phyloP scores from a whole-genome alignment of 2,113 vertebrate genomes.

The Columba livia region DNA sequence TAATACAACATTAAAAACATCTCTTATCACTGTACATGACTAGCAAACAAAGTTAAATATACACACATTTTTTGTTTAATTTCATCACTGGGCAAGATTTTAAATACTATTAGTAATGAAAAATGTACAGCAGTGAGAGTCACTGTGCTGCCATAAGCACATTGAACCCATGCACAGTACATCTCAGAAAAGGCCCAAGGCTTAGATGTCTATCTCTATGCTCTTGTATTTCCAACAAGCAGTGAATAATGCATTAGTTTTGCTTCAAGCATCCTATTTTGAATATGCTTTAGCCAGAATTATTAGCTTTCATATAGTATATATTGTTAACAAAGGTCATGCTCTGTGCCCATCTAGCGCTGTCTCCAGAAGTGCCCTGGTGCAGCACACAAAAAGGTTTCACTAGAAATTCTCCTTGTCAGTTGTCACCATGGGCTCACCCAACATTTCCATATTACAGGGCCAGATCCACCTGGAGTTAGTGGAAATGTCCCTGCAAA shows the following conservation, averaged over 20 bases:
- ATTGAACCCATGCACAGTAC: background rate
- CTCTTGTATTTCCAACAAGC: constrained; percentile 52
- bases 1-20: background rate
- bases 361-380: background rate
- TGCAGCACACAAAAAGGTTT: background rate
- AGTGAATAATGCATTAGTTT: constrained; percentile 64
- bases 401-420: background rate
- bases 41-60: background rate
- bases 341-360: background rate
- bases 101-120: constrained; percentile 6
- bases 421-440: background rate
- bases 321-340: constrained; percentile 5
- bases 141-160: background rate
- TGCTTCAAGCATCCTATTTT: constrained; percentile 52
- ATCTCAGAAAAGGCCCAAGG: constrained; percentile 42
- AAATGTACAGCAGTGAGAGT: background rate
- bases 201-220: constrained; percentile 40
- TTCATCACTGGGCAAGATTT: background rate
- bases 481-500: background rate
- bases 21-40: background rate
- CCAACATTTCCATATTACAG: background rate
- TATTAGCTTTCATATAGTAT: constrained; percentile 35
- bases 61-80: background rate
- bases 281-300: constrained; percentile 47
- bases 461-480: background rate